A percentile compares a stretch with the other conserved stretches of the same genome.
Conservation (phyloP, 2,888 invertebrate genomes). For the Dusona sp. region DNA sequence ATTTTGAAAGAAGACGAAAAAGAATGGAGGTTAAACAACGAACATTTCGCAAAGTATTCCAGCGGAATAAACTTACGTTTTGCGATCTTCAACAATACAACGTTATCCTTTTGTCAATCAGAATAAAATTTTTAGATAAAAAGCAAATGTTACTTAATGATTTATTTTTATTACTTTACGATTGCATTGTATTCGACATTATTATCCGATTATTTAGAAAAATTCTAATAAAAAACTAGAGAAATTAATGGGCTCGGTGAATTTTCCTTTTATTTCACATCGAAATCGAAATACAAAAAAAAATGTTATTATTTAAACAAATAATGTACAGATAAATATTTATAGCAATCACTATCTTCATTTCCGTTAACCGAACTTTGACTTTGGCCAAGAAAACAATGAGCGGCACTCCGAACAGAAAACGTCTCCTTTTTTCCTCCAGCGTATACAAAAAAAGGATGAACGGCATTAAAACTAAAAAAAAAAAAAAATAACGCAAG, state of each 20-base stretch:
- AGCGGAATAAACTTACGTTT: constrained; percentile 39
- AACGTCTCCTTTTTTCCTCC: not conserved
- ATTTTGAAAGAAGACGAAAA: not conserved
- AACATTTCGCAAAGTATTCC: constrained; percentile 49
- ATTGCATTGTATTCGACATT: too few species aligned
- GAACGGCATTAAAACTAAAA: not conserved
- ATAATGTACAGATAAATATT: too few species aligned
- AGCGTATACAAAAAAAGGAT: not conserved
- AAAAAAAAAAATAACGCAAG: not conserved
- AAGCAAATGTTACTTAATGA: too few species aligned
- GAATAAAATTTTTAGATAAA: not conserved
- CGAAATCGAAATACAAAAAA: too few species aligned
- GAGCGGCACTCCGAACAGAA: not conserved
- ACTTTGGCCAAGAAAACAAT: not conserved
- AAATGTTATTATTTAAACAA: too few species aligned
- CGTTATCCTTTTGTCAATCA: not conserved
- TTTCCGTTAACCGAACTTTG: not conserved
- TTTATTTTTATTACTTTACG: too few species aligned
- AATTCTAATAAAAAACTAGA: too few species aligned
- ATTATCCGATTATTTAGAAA: too few species aligned
- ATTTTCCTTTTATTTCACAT: too few species aligned
- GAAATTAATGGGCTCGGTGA: too few species aligned
- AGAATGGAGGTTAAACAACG: constrained; percentile 38
- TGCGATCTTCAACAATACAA: constrained; percentile 7
- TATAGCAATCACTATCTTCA: too few species aligned